These are phyloP conservation scores for Orchesella cincta DNA, from an alignment of 1,140 invertebrate genomes.

Conservation along the genomic window DNA sequence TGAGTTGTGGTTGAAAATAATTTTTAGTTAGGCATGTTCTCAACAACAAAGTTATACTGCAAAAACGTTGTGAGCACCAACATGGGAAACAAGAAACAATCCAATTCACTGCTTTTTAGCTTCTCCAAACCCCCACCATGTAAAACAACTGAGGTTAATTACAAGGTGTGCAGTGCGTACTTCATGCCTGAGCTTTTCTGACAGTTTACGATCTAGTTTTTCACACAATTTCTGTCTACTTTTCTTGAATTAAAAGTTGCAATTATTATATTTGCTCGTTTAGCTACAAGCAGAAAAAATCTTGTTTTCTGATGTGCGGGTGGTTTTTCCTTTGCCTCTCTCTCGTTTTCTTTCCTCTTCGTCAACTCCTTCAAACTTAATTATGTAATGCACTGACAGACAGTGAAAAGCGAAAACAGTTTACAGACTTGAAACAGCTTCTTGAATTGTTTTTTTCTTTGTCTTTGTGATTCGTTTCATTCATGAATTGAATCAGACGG, in stretches of 20 bases:
- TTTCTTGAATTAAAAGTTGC: slow-evolving; percentile 11
- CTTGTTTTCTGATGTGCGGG: slow-evolving; percentile 3
- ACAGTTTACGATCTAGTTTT: slow-evolving; percentile 25
- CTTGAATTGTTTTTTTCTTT: neutral
- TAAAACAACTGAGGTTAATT: neutral
- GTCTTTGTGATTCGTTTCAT: neutral
- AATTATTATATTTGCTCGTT: slow-evolving; percentile 21
- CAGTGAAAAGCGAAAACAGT: neutral
- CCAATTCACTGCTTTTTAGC: no score
- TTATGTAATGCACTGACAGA: slow-evolving; percentile 17
- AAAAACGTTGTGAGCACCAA: neutral
- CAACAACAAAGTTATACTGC: no score
- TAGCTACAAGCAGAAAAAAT: neutral
- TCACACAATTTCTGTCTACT: neutral
- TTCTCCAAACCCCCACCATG: neutral
- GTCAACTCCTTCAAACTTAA: neutral
- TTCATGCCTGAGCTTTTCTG: neutral
- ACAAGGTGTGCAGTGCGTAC: neutral
- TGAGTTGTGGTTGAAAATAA: no score
- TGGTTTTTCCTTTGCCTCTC: neutral
- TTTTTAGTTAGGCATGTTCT: no score
- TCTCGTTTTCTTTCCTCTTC: neutral
- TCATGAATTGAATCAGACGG: neutral
- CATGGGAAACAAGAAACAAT: neutral
- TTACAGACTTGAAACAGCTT: no score